These are phyloP conservation scores for Biston betularia DNA, from an alignment of 2,888 invertebrate species.

Conservation along the genomic window DNA sequence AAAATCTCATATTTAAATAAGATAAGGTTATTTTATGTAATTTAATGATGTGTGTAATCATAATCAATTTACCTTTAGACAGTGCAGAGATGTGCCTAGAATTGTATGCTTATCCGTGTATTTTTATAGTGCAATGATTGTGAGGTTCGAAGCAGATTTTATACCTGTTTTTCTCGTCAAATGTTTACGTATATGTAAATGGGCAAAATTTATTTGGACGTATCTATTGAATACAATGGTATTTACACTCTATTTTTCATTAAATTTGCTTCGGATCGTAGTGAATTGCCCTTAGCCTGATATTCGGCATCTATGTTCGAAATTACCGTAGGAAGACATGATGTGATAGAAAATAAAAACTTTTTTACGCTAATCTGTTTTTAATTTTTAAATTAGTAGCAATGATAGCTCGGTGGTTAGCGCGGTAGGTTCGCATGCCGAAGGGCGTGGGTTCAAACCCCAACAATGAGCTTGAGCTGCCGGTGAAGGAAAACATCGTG, in stretches of 20 bases:
- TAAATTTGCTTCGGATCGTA: slow-evolving; percentile 75
- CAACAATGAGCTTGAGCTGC: no score
- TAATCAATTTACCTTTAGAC: slow-evolving; percentile 71
- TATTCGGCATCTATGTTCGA: slow-evolving; percentile 81
- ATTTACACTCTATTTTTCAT: slow-evolving; percentile 33
- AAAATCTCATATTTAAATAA: slow-evolving; percentile 55
- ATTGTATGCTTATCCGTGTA: slow-evolving; percentile 80
- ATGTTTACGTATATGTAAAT: slow-evolving; percentile 4
- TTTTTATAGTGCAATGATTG: slow-evolving; percentile 82
- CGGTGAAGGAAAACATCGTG: no score
- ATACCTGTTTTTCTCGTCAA: slow-evolving; percentile 26
- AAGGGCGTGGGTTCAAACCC: no score
- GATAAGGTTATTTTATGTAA: slow-evolving; percentile 67
- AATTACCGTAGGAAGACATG: slow-evolving; percentile 80
- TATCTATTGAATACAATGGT: slow-evolving; percentile 8
- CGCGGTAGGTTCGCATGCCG: no score
- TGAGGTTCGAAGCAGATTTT: slow-evolving; percentile 72
- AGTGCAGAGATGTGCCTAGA: slow-evolving; percentile 85
- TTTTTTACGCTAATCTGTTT: slow-evolving; percentile 79
- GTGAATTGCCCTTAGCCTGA: slow-evolving; percentile 73
- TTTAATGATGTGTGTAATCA: slow-evolving; percentile 76
- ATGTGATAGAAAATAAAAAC: slow-evolving; percentile 84
- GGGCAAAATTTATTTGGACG: neutral
- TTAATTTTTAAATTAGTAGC: no score
- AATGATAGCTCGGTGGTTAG: no score